Conservation (phyloP, 2,113 vertebrate species). For the Orientallactaga bullata region DNA sequence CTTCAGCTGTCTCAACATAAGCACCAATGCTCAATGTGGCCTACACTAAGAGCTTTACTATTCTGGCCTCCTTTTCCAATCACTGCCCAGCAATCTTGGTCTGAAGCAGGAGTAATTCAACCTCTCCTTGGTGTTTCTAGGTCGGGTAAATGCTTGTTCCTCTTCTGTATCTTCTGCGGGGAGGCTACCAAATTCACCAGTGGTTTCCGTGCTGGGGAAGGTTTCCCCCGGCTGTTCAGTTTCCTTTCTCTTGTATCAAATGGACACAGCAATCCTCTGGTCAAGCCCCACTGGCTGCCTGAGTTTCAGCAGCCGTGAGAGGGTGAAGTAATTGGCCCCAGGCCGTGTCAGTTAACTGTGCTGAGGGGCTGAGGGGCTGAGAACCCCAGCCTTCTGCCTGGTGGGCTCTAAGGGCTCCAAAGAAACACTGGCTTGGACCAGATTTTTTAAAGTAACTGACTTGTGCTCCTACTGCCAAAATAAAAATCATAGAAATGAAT, state of each 20-base stretch:
- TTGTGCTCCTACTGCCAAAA: conserved; percentile 6
- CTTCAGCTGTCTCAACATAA: conserved; percentile 97
- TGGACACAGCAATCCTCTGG: conserved; percentile 75
- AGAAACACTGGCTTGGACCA: too few species aligned
- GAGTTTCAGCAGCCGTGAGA: too few species aligned
- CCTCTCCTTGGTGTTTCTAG: conserved; percentile 97
- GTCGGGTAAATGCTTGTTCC: conserved; percentile 97
- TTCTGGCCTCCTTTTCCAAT: conserved; percentile 99
- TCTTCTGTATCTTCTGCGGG: conserved; percentile 98
- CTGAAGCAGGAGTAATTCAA: conserved; percentile 97
- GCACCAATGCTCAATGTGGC: conserved; percentile 99
- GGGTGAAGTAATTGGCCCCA: too few species aligned
- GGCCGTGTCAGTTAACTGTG: too few species aligned
- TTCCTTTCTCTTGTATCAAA: conserved; percentile 92
- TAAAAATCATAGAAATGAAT: conserved; percentile 5
- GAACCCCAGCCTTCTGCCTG: too few species aligned
- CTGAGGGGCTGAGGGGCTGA: too few species aligned
- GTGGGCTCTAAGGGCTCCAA: too few species aligned
- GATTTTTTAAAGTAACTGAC: background rate
- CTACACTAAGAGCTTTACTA: conserved; percentile 98
- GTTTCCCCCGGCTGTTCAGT: conserved; percentile 96
- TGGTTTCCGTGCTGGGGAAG: conserved; percentile 96
- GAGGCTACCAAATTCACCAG: conserved; percentile 95
- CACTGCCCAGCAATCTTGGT: conserved; percentile 99
- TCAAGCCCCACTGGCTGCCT: too few species aligned